Percentiles rank a stretch among this genome's conserved stretches.
phyloP scores from a whole-genome alignment of 2,888 invertebrate species.

The Poecilus cupreus region DNA sequence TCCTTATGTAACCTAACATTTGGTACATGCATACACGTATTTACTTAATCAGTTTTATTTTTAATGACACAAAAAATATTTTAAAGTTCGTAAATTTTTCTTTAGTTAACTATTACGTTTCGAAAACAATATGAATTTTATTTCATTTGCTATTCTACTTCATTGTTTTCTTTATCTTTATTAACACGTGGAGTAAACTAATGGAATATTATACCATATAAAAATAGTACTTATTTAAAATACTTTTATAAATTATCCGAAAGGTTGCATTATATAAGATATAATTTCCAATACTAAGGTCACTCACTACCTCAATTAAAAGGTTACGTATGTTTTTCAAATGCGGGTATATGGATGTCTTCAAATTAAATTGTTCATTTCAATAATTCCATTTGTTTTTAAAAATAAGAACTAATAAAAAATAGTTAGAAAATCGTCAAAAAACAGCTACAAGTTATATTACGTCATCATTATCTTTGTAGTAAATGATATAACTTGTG shows the following conservation, averaged over 20 bases:
- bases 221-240: slow-evolving; percentile 10
- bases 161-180: not conserved
- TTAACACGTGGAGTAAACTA: not conserved
- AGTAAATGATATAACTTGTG: too few relatives aligned
- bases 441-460: too few relatives aligned
- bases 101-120: too few relatives aligned
- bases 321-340: too few relatives aligned
- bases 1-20: not conserved
- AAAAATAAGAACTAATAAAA: too few relatives aligned
- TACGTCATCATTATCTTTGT: too few relatives aligned
- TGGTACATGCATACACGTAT: not conserved
- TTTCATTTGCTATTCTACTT: not conserved
- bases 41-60: not conserved
- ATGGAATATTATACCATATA: not conserved
- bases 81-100: too few relatives aligned
- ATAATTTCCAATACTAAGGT: not conserved
- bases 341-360: too few relatives aligned
- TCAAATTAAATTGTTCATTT: too few relatives aligned
- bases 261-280: not conserved
- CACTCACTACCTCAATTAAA: not conserved
- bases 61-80: not conserved
- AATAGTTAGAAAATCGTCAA: too few relatives aligned
- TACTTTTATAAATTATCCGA: not conserved
- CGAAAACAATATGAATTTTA: too few relatives aligned
- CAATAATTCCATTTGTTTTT: too few relatives aligned